Evolutionary conservation across 64 coral and sea anemone species (phyloP).

Genomic region (Orbicella faveolata): DNA sequence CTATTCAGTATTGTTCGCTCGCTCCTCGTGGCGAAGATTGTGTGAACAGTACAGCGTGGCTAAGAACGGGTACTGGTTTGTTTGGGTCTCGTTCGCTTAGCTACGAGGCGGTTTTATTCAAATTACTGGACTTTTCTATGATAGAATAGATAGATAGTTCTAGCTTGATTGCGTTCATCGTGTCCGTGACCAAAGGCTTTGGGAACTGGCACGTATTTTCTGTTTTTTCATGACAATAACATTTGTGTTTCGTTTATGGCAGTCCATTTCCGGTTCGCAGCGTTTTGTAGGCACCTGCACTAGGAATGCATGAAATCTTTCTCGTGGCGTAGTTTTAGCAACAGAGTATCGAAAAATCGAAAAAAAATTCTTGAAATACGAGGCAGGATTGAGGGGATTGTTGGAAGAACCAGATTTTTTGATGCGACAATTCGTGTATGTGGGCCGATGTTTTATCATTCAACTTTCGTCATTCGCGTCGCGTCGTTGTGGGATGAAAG

Average conservation of each 20-base stretch:
- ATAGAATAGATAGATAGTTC: not conserved
- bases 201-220: not conserved
- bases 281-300: conserved; percentile 40
- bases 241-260: conserved; percentile 2
- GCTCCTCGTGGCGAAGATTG: conserved; percentile 36
- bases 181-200: not conserved
- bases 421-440: conserved; percentile 1
- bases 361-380: not conserved
- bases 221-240: conserved; percentile 24
- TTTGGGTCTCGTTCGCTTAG: not conserved
- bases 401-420: not conserved
- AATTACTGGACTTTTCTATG: not conserved
- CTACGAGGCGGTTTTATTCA: not conserved
- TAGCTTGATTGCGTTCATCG: not conserved
- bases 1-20: conserved; percentile 48
- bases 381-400: not conserved
- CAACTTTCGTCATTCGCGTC: not conserved
- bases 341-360: not conserved
- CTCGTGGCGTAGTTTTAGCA: not conserved
- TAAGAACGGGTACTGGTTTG: conserved; percentile 23
- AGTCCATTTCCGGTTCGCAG: conserved; percentile 31
- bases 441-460: conserved; percentile 9
- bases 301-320: conserved; percentile 29
- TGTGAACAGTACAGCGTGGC: conserved; percentile 48
- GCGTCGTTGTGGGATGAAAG: not conserved